phyloP scores from a whole-genome alignment of 2,888 invertebrate genomes.

The Lobophora halterata region DNA sequence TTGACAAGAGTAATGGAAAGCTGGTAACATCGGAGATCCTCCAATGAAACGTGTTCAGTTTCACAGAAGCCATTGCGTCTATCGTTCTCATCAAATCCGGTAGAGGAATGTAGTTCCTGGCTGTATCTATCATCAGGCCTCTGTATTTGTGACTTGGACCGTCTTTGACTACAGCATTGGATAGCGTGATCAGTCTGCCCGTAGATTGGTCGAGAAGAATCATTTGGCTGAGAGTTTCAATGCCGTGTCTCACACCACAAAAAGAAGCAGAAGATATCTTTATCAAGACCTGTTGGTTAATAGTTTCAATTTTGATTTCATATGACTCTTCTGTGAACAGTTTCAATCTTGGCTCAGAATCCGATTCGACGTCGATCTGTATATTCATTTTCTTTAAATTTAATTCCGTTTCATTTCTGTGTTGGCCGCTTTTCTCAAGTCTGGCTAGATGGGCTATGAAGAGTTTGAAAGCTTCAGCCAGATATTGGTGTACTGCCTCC shows the following conservation, averaged over 20 bases:
- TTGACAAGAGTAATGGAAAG: conserved; percentile 89
- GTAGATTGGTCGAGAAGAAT: conserved; percentile 86
- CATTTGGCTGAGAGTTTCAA: conserved; percentile 87
- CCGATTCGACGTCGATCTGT: conserved; percentile 75
- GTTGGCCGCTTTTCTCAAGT: conserved; percentile 60
- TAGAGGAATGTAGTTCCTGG: conserved; percentile 91
- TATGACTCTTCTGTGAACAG: conserved; percentile 87
- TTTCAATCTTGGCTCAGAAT: conserved; percentile 78
- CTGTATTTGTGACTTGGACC: conserved; percentile 88
- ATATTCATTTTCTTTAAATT: conserved; percentile 54
- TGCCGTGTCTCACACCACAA: conserved; percentile 87
- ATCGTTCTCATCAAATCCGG: conserved; percentile 85
- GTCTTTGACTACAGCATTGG: conserved; percentile 84
- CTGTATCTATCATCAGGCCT: conserved; percentile 94
- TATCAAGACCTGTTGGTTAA: conserved; percentile 66
- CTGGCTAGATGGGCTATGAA: conserved; percentile 72
- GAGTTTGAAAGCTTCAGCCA: conserved; percentile 68
- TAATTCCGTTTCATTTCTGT: conserved; percentile 36
- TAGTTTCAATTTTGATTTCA: conserved; percentile 76
- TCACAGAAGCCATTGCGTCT: conserved; percentile 92
- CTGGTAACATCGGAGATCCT: conserved; percentile 93
- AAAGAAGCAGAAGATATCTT: conserved; percentile 81
- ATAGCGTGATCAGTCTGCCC: conserved; percentile 81
- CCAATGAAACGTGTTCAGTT: conserved; percentile 96
- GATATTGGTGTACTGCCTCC: conserved; percentile 44